These are phyloP conservation scores for Okapia johnstoni DNA, from an alignment of 2,113 vertebrate species.

Conservation along the genomic window DNA sequence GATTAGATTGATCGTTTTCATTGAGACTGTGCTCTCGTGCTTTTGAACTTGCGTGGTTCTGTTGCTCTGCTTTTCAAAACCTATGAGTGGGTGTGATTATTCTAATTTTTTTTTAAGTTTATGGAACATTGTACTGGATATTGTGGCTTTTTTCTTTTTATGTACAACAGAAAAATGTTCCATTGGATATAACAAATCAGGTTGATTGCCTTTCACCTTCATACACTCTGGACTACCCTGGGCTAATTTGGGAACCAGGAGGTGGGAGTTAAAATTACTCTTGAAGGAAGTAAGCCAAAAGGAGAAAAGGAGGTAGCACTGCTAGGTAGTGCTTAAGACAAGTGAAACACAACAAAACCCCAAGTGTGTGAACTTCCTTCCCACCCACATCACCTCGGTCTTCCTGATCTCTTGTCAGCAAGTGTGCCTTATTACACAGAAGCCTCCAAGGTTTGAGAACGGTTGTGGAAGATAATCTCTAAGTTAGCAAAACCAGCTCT, in stretches of 20 bases:
- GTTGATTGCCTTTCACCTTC: neutral
- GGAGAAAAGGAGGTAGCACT: neutral
- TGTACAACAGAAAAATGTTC: conserved; percentile 2
- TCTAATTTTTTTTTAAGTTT: conserved; percentile 35
- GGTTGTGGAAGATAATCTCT: neutral
- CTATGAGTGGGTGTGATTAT: neutral
- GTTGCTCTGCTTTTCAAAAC: conserved; percentile 14
- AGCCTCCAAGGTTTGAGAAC: neutral
- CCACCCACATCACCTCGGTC: neutral
- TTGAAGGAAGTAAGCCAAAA: neutral
- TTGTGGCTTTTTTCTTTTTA: conserved; percentile 30
- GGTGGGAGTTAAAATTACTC: neutral
- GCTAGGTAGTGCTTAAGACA: neutral
- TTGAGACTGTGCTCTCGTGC: neutral
- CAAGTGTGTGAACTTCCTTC: neutral
- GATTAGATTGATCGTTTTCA: neutral
- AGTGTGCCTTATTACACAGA: neutral
- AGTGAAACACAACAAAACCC: neutral
- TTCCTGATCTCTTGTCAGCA: neutral
- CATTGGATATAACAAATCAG: neutral
- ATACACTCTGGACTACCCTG: neutral
- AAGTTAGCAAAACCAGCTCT: neutral
- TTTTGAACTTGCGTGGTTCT: conserved; percentile 21
- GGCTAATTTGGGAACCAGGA: conserved; percentile 26
- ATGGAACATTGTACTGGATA: conserved; percentile 3